phyloP scores from a whole-genome alignment of 1,140 invertebrate species.

The Xylocopa sonorina region DNA sequence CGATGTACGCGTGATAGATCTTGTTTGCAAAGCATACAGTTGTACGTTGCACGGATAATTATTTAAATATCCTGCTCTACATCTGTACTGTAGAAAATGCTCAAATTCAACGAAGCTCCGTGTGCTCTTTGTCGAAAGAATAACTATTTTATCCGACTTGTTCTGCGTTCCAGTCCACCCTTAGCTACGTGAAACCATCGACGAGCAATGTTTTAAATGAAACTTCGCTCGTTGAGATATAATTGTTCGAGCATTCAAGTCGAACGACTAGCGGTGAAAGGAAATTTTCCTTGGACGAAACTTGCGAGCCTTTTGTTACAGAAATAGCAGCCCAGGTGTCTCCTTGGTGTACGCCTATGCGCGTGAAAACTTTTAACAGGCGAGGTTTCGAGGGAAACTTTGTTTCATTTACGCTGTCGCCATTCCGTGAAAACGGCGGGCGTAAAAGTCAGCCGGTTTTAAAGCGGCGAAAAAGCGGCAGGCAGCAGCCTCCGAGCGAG shows the following conservation, averaged over 20 bases:
- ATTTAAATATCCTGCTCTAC: not conserved
- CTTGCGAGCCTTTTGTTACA: not conserved
- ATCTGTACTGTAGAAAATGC: not conserved
- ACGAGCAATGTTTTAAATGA: not conserved
- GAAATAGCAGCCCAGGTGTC: not conserved
- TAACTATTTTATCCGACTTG: not conserved
- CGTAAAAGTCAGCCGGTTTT: not conserved
- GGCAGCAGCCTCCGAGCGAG: constrained; percentile 13
- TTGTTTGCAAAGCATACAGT: not conserved
- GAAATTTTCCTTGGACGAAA: not conserved
- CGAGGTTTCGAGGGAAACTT: not conserved
- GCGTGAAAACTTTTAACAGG: not conserved
- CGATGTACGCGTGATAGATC: not conserved
- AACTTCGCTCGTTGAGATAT: not conserved
- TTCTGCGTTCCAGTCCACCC: too few species aligned
- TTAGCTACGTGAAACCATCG: not conserved
- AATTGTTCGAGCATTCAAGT: not conserved
- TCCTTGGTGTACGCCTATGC: not conserved
- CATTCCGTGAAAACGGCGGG: not conserved
- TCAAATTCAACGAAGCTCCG: not conserved
- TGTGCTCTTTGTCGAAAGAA: not conserved
- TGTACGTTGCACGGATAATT: not conserved
- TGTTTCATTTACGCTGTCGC: not conserved
- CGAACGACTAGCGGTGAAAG: not conserved
- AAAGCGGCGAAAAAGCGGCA: constrained; percentile 29